Base-by-base conservation (phyloP, 1,140 invertebrate species). In the Eriosoma lanigerum region DNA sequence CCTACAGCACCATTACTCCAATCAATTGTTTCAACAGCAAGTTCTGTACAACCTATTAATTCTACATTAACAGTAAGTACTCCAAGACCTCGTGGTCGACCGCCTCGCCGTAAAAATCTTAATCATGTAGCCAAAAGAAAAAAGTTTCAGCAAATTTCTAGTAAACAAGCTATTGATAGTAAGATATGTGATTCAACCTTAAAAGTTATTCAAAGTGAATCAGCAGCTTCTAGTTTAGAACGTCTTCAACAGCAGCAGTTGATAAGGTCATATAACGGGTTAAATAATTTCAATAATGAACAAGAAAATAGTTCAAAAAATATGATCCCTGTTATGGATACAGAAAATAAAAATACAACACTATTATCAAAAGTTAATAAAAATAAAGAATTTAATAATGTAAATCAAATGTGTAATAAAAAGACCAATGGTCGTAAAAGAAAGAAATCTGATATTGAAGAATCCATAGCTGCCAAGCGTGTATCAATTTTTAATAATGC, bases 391-490 rank as follows among this genome's bases (percentile, higher is more conserved):
- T 17, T 44, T 50, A 4, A 1, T 68, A 24, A 32, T 44, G 19
- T 21, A 66, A 32, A 24, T 5, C 12, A 1, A 3, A 1, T 4
- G 0, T 52, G 4, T 29, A 72, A 52, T 19, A 72, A 29, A 10
- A 72, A 72, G 13, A 44, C 15, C 29, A 72, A 72, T 52, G 17
- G 8, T 12, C 68, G 46, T 52, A 72, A 72, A 52, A 72, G 68
- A n/a, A 72, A 72, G n/a, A 44, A 70, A 68, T 15, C 44, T 32
- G 24, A 50, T 50, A 15, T 29, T 19, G 48, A 0, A 52, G 68
- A 52, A 52, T 5, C 24, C n/a, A 4, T 72, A 29, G 46, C 46
- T n/a, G 17, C 29, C 26, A 72, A 72, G 17, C 24, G 68, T n/a
- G 1, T 29, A 1, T 32, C 29, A 17, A 32, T 52, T 3, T 72